phyloP scores from a whole-genome alignment of 2,888 invertebrate species.

The Polyommatus iphigenia region DNA sequence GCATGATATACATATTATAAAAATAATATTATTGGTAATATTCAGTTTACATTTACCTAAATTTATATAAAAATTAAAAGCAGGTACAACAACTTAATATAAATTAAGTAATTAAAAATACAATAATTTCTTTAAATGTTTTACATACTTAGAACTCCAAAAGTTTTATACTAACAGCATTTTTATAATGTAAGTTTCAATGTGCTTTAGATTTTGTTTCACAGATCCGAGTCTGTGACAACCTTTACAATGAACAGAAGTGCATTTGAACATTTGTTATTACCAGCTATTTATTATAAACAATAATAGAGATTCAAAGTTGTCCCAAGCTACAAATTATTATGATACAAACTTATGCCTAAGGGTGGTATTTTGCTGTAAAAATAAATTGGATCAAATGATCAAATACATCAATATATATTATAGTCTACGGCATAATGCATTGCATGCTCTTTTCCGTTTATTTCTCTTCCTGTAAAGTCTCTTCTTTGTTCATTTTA shows the following conservation, averaged over 20 bases:
- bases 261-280: neutral
- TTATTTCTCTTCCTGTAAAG: neutral
- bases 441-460: neutral
- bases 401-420: too few relatives aligned
- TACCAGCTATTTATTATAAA: neutral
- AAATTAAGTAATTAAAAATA: too few relatives aligned
- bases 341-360: neutral
- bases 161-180: too few relatives aligned
- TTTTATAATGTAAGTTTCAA: too few relatives aligned
- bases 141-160: too few relatives aligned
- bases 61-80: neutral
- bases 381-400: neutral
- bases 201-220: too few relatives aligned
- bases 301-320: neutral
- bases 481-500: neutral
- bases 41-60: neutral
- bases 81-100: neutral
- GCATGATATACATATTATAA: neutral
- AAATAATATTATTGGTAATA: neutral
- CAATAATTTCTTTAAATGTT: too few relatives aligned
- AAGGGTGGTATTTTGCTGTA: neutral
- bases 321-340: neutral
- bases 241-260: neutral
- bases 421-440: too few relatives aligned
- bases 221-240: neutral